Evolutionary conservation across 2,888 invertebrate species (phyloP).

Genomic region (Heliconius aoede): DNA sequence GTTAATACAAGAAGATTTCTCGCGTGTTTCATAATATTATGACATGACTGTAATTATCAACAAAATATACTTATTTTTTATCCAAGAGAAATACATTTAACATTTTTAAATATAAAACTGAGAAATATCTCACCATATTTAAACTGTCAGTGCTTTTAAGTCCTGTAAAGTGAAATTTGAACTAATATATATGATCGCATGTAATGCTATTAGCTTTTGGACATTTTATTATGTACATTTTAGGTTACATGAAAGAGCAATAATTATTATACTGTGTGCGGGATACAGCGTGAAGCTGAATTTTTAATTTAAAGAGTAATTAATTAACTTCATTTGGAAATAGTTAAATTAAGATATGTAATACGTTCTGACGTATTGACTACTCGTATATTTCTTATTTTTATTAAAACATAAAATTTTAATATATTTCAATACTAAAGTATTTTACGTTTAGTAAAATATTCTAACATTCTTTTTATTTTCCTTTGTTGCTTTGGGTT

Average conservation of each 20-base stretch:
- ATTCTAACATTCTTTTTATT: constrained; percentile 28
- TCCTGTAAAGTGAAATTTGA: background rate
- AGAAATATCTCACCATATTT: too few relatives aligned
- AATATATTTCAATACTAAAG: background rate
- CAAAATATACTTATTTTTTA: background rate
- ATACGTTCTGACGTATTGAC: background rate
- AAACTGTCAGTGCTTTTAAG: background rate
- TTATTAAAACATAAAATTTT: background rate
- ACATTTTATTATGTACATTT: too few relatives aligned
- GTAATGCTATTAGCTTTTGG: background rate
- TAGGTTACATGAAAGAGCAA: too few relatives aligned
- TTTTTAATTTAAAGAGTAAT: constrained; percentile 4
- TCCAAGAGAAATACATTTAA: too few relatives aligned
- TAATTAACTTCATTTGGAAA: constrained; percentile 1
- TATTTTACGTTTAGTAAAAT: background rate
- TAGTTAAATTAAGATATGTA: background rate
- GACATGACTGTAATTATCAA: background rate
- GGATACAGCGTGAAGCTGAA: too few relatives aligned
- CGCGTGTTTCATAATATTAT: background rate
- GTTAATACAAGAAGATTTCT: background rate
- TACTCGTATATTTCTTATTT: background rate
- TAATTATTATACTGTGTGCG: background rate
- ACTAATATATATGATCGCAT: background rate
- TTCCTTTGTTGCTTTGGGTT: constrained; percentile 27
- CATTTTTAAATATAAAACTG: too few relatives aligned